Base-by-base conservation (phyloP, 2,113 vertebrate genomes). In the Zootoca vivipara region DNA sequence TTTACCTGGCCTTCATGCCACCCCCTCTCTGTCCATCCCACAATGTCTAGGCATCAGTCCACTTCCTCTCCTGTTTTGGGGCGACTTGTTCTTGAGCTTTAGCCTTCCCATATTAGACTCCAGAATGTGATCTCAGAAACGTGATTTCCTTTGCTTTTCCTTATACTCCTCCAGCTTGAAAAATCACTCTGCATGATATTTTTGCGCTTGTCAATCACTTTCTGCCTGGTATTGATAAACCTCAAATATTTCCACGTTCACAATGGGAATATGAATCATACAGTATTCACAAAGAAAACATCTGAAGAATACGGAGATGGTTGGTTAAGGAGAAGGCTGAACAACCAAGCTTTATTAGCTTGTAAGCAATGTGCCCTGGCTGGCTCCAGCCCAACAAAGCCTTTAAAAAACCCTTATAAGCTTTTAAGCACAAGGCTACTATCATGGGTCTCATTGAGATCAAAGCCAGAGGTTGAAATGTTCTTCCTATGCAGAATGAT, bases 361-460 rank as follows among this genome's bases (percentile, higher is more conserved):
- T 74, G 20, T 74, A 74, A 74, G 35, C 16, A 35, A 18, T 38
- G 5, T 74, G 24, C 42, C 26, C 42, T 28, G 5, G 42, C 3
- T 58, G 2, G 8, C 28, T 33, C 18, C n/a, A 9, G 83, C n/a
- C 0, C 12, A 70, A 2, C 5, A 70, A 33, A 90, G 65, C 0
- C 72, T 20, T 52, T 80, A 2, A 46, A 46, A 46, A 46, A 10
- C 2, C 46, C 46, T 38, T 65, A 72, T 13, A n/a, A 84, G 8
- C 0, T 62, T 89, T 85, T 82, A 67, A 56, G 28, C 42, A 78
- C 56, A 46, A 20, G 20, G 38, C 16, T 74, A 5, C 33, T 86
- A 1, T 0, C 72, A 15, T 0, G 0, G 22, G 0, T 26, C 13
- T 30, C 40, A 87, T 2, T 13, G n/a, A 2, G 1, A 13, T 1